phyloP scores from a whole-genome alignment of 2,888 invertebrate species.

The Blomia tropicalis region DNA sequence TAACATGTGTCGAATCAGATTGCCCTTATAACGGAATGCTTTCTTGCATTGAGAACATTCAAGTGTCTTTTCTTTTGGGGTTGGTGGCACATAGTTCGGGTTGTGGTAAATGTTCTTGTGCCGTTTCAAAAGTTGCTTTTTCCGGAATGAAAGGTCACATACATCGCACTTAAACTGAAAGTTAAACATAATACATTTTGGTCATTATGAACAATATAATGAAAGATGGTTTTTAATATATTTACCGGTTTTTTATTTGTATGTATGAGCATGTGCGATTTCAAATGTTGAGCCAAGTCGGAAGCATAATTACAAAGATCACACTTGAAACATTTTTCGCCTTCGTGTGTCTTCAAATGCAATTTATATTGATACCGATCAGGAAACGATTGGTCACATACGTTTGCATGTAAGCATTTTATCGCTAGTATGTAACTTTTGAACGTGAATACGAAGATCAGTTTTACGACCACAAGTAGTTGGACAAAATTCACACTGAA shows the following conservation, averaged over 20 bases:
- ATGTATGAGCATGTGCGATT: conserved; percentile 85
- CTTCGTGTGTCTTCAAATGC: conserved; percentile 74
- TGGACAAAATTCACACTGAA: conserved; percentile 83
- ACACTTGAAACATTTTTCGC: conserved; percentile 90
- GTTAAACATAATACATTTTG: neutral
- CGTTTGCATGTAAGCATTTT: conserved; percentile 77
- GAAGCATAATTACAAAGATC: conserved; percentile 85
- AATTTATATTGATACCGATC: conserved; percentile 51
- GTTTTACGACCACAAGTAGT: conserved; percentile 92
- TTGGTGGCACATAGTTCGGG: conserved; percentile 67
- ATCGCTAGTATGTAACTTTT: conserved; percentile 83
- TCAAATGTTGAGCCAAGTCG: conserved; percentile 73
- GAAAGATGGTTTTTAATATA: conserved; percentile 22
- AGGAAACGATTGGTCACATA: conserved; percentile 78
- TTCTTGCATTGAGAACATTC: conserved; percentile 57
- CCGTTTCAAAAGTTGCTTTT: conserved; percentile 72
- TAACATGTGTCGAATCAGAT: conserved; percentile 76
- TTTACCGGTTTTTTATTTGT: conserved; percentile 71
- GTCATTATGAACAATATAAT: neutral
- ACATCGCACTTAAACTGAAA: conserved; percentile 63
- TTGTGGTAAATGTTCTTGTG: conserved; percentile 86
- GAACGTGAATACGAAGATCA: conserved; percentile 83
- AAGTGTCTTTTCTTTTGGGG: conserved; percentile 73
- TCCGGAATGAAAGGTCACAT: conserved; percentile 64
- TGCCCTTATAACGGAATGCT: conserved; percentile 61